Percentiles rank a stretch among this genome's conserved stretches.
These are phyloP conservation scores for Oppia nitens DNA, from an alignment of 1,140 invertebrate species.

Conservation along the genomic window DNA sequence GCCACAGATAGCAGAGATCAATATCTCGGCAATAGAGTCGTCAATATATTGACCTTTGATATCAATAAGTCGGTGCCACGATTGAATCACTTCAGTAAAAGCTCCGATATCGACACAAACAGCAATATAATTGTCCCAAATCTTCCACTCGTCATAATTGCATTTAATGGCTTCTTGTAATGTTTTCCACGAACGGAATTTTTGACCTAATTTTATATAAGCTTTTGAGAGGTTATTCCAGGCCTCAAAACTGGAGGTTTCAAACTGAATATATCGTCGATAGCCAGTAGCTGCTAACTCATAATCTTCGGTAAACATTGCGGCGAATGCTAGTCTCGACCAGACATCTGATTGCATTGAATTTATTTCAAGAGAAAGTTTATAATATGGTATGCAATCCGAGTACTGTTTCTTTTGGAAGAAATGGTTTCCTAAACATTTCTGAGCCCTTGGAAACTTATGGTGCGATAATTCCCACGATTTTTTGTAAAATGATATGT, in stretches of 20 bases:
- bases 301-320: conserved; percentile 59
- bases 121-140: conserved; percentile 87
- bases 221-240: conserved; percentile 95
- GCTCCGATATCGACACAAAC: conserved; percentile 49
- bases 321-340: conserved; percentile 68
- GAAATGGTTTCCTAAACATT: conserved; percentile 60
- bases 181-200: conserved; percentile 58
- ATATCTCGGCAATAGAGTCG: conserved; percentile 50
- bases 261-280: conserved; percentile 61
- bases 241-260: conserved; percentile 75
- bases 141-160: conserved; percentile 86
- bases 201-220: conserved; percentile 70
- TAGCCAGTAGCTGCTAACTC: conserved; percentile 65
- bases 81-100: conserved; percentile 48
- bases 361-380: conserved; percentile 63
- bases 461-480: conserved; percentile 75
- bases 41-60: conserved; percentile 63
- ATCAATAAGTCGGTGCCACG: conserved; percentile 64
- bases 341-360: conserved; percentile 59
- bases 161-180: conserved; percentile 76
- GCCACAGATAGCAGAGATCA: conserved; percentile 50
- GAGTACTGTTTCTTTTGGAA: conserved; percentile 52
- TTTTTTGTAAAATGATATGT: conserved; percentile 54
- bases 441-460: conserved; percentile 57
- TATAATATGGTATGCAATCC: conserved; percentile 56